Conservation (phyloP, 2,888 invertebrate genomes). For the Neoascia interrupta region DNA sequence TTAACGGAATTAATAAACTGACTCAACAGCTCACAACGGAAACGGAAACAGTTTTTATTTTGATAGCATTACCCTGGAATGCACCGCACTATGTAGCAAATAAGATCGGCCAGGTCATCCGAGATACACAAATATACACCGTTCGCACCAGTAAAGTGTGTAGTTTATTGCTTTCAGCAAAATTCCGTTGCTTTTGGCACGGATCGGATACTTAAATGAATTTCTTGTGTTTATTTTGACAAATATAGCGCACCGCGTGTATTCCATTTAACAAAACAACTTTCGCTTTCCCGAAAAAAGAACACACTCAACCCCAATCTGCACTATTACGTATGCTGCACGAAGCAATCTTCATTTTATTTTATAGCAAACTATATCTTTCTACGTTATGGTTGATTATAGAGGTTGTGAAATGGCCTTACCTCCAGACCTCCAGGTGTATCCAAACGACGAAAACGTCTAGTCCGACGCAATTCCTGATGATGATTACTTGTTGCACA, state of each 20-base stretch:
- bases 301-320: conserved; percentile 45
- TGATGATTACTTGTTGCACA: no score
- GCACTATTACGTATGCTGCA: conserved; percentile 56
- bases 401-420: no score
- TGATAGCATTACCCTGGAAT: conserved; percentile 1
- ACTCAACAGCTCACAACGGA: no score
- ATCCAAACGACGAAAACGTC: no score
- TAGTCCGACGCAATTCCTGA: no score
- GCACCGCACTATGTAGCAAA: no score
- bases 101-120: conserved; percentile 30
- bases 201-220: conserved; percentile 14
- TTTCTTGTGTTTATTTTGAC: conserved; percentile 49
- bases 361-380: no score
- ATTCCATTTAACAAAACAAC: conserved; percentile 57
- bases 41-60: not conserved
- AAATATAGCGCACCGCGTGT: conserved; percentile 52
- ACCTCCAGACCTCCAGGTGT: no score
- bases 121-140: conserved; percentile 51
- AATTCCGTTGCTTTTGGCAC: conserved; percentile 50
- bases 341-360: conserved; percentile 22
- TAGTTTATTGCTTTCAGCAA: conserved; percentile 50
- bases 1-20: no score
- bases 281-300: conserved; percentile 42
- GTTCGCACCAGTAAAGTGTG: conserved; percentile 26
- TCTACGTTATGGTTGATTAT: no score